A percentile compares a stretch with the other conserved stretches of the same genome.
Evolutionary conservation across 2,113 vertebrate genomes (phyloP).

Genomic region (Chaetodon auriga): DNA sequence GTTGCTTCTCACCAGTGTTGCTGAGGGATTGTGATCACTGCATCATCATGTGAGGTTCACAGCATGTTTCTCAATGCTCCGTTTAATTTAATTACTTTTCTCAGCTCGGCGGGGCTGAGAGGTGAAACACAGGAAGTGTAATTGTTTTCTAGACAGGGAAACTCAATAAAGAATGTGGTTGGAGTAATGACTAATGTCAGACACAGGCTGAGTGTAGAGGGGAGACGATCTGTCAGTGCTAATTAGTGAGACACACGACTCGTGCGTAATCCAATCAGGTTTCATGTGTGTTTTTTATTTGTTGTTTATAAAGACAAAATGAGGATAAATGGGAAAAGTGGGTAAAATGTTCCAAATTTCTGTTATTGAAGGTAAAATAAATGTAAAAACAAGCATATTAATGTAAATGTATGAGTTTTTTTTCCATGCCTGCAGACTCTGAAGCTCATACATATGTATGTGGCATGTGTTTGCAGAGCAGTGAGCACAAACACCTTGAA

Average conservation of each 20-base stretch:
- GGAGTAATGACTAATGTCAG: not conserved
- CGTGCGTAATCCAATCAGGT: constrained; percentile 26
- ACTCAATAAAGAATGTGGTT: not conserved
- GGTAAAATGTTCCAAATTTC: not conserved
- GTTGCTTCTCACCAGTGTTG: not conserved
- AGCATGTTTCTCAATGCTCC: not conserved
- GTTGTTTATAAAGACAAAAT: not conserved
- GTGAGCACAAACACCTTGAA: not conserved
- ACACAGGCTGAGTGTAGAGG: not conserved
- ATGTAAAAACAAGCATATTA: not conserved
- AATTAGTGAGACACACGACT: constrained; percentile 15
- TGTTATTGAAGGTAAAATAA: not conserved
- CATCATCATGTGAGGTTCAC: not conserved
- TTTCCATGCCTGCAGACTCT: not conserved
- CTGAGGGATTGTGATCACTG: not conserved
- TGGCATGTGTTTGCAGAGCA: not conserved
- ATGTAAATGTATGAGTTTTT: constrained; percentile 14
- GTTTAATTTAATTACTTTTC: constrained; percentile 12
- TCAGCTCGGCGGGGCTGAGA: not conserved
- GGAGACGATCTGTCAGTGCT: constrained; percentile 11
- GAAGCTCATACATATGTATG: not conserved
- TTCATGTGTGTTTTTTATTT: not conserved
- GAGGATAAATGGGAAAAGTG: not conserved
- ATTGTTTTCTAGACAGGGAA: constrained; percentile 6
- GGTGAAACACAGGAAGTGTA: not conserved